Evolutionary conservation across 2,113 vertebrate species (phyloP).

Genomic region (Melanotaenia duboulayi): DNA sequence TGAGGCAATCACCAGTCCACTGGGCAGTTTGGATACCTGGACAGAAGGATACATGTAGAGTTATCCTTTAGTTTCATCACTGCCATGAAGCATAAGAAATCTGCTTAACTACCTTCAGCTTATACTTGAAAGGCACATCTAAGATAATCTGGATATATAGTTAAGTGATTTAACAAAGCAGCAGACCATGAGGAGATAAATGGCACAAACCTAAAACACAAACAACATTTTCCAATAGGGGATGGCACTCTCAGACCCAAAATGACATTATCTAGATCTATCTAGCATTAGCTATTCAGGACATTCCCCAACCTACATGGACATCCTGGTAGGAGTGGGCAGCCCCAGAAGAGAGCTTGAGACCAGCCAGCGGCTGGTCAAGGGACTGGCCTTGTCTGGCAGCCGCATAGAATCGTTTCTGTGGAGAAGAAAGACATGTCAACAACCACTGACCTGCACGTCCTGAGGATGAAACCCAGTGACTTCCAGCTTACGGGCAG

Average conservation of each 20-base stretch:
- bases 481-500: slow-evolving; percentile 84
- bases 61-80: background rate
- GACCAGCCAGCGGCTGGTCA: slow-evolving; percentile 55
- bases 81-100: background rate
- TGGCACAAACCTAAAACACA: too few species aligned
- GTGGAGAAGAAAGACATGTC: slow-evolving; percentile 58
- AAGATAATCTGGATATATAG: background rate
- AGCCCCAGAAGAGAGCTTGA: slow-evolving; percentile 58
- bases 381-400: slow-evolving; percentile 54
- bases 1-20: slow-evolving; percentile 92
- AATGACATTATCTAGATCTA: too few species aligned
- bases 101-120: background rate
- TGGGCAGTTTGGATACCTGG: slow-evolving; percentile 92
- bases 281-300: background rate
- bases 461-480: slow-evolving; percentile 84
- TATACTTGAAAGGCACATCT: background rate
- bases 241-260: background rate
- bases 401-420: slow-evolving; percentile 68
- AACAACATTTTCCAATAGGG: too few species aligned
- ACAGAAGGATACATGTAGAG: slow-evolving; percentile 15
- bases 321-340: slow-evolving; percentile 61
- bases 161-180: background rate
- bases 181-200: too few species aligned
- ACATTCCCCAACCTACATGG: slow-evolving; percentile 65
- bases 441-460: slow-evolving; percentile 88